Evolutionary conservation across 2,113 vertebrate species (phyloP), one percentile per base, ranked within the genome.

Genomic region (Triplophysa tibetana): DNA sequence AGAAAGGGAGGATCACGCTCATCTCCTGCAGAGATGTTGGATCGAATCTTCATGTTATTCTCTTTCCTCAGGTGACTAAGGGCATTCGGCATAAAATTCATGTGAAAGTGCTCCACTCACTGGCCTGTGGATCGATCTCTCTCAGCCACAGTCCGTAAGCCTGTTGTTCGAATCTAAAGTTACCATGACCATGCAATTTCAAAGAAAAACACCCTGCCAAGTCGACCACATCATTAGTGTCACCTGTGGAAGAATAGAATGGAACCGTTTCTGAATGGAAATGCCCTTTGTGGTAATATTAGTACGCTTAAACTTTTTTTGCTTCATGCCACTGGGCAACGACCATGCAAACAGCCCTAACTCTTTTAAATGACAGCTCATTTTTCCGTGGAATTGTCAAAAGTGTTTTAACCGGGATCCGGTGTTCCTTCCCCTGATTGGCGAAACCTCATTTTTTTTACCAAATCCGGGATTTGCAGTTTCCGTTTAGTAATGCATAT

Each of bases 11-110:
- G 78, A 80, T 26, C 61, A 41, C 43, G 52, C 45, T 8, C 24
- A 77, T 83, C 78, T 81, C 84, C 84, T 79, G 75, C 84, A 83
- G 84, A 81, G 82, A 76, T 61, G 52, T 80, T 81, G 84, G 80
- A 85, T 85, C 79, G 81, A 48, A 61, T 81, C 79, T 80, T 82
- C 10, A 58, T 82, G 80, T 85, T 85, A 69, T 85, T 85, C 83
- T 80, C 62, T 85, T 77, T 73, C 80, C 80, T 82, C 65, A 79
- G 69, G 67, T 85, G 83, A 85, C 82, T 81, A 58, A 82, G 60
- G 61, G 69, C 14, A 69, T 72, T 60, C 63, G 45, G 83, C 70
- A 58, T 77, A 38, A 43, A 75, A 82, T 45, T 70, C 61, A 67
- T 82, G 77, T 77, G 77, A 85, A 82, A 79, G 21, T 54, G 45